phyloP scores from a whole-genome alignment of 2,113 vertebrate genomes.

The Sturnus vulgaris region DNA sequence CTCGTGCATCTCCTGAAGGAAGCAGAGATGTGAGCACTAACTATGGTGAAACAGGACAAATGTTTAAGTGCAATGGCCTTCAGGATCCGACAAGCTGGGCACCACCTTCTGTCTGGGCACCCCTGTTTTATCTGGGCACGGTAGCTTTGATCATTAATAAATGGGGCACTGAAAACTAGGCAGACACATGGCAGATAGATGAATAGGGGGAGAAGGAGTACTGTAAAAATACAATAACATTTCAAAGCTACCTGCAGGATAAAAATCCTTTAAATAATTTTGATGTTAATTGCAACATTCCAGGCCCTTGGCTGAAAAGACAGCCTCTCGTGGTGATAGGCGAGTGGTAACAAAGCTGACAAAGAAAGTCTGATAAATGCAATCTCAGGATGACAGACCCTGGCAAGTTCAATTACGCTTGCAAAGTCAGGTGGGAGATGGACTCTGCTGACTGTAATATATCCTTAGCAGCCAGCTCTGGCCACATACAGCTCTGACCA shows the following conservation, averaged over 20 bases:
- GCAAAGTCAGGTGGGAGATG: not conserved
- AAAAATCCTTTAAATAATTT: conserved; percentile 31
- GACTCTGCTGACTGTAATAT: conserved; percentile 23
- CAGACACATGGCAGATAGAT: not conserved
- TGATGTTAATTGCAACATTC: conserved; percentile 29
- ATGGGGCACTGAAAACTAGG: not conserved
- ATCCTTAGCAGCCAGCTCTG: not conserved
- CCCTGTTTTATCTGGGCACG: not conserved
- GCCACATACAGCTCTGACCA: not conserved
- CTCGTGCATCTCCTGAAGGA: rapidly evolving
- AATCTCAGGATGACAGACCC: conserved; percentile 25
- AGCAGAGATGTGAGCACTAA: not conserved
- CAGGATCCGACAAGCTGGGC: not conserved
- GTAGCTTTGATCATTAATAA: not conserved
- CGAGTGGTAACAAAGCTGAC: conserved; percentile 18
- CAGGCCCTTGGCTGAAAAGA: not conserved
- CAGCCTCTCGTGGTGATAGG: not conserved
- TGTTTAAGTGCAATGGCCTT: not conserved
- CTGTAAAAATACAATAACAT: not conserved
- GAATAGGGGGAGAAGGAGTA: not conserved
- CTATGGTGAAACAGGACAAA: not conserved
- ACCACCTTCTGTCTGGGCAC: not conserved
- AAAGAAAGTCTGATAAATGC: conserved; percentile 25
- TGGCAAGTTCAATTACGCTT: conserved; percentile 17
- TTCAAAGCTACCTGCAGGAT: not conserved